These are phyloP conservation scores for Eupeodes luniger DNA, from an alignment of 2,888 invertebrate species.

Conservation along the genomic window DNA sequence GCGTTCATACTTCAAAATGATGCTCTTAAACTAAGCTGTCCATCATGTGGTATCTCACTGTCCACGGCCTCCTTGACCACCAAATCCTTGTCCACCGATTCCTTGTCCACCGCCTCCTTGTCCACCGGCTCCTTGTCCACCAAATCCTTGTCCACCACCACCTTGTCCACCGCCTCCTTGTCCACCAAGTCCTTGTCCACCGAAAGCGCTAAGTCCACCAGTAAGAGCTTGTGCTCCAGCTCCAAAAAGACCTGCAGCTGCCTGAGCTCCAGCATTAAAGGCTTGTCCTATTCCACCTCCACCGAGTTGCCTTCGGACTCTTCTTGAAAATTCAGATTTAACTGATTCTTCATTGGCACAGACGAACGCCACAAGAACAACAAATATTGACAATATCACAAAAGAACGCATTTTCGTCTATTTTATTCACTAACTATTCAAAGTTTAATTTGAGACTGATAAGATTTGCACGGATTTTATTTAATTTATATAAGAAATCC, in stretches of 20 bases:
- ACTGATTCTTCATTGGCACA: slow-evolving; percentile 7
- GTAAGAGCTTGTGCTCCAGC: neutral
- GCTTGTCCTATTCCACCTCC: slow-evolving; percentile 23
- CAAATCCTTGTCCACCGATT: neutral
- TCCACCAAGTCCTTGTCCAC: neutral
- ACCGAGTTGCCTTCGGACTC: slow-evolving; percentile 19
- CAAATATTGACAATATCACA: slow-evolving; percentile 29
- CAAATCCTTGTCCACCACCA: neutral
- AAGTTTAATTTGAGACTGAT: slow-evolving; percentile 19
- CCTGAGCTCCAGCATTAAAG: slow-evolving; percentile 15
- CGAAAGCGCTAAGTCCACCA: neutral
- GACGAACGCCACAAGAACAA: neutral
- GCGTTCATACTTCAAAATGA: no score
- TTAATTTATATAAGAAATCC: slow-evolving; percentile 30
- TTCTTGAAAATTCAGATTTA: slow-evolving; percentile 16
- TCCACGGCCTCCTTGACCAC: neutral
- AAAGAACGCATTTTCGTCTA: slow-evolving; percentile 20
- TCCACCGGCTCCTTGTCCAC: slow-evolving; percentile 11
- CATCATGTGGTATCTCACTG: no score
- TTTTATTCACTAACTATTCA: neutral
- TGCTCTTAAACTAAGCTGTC: no score
- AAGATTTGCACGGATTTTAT: neutral
- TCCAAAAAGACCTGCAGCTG: neutral
- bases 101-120: neutral
- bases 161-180: neutral